Base-by-base conservation (phyloP, 1,140 invertebrate species). In the Drosophila arizonae region DNA sequence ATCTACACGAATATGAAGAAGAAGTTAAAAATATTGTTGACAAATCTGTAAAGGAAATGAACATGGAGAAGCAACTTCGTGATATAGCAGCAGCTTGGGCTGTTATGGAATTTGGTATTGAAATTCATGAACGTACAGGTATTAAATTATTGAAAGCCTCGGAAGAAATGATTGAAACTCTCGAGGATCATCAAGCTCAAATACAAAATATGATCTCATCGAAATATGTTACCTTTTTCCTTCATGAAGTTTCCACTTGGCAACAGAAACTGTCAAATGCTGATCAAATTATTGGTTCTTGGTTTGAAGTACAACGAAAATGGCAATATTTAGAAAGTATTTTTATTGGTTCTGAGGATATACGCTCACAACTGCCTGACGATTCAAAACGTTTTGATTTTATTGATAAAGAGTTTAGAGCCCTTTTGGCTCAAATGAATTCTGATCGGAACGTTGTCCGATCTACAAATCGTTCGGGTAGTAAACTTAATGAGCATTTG, bases 141-240 rank as follows among this genome's bases (percentile, higher is more conserved):
- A 93, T 95, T 21, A 94, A 95, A 71, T 82, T 99, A 52, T 93
- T 98, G 0, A 95, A 94, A 90, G 95, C 96, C 3, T 95, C 94
- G 55, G 98, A 99, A 91, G 97, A 98, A 87, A 92, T 97, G 6
- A 96, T 99, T 30, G 97, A 98, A 92, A 96, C 94, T 1, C 93
- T 99, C n/a, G 98, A 99, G 93, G 98, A 99, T 68, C 97, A 99
- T 93, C 97, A 99, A 94, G 97, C 97, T 4, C 95, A 96, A 93
- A 93, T 99, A 1, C 97, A 98, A 92, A 98, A 96, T 84, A 96
- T 98, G 96, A 94, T 98, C 92, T 96, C 96, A 0, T 99, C 97
- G 0, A 99, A 98, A 91, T 98, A 97, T 88, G 95, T 99, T 58
- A 95, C 95, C 3, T 96, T 21, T 86, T 99, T 98, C 91, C 92